phyloP scores from a whole-genome alignment of 2,797 vertebrate genomes.

The Holocentrus rufus region DNA sequence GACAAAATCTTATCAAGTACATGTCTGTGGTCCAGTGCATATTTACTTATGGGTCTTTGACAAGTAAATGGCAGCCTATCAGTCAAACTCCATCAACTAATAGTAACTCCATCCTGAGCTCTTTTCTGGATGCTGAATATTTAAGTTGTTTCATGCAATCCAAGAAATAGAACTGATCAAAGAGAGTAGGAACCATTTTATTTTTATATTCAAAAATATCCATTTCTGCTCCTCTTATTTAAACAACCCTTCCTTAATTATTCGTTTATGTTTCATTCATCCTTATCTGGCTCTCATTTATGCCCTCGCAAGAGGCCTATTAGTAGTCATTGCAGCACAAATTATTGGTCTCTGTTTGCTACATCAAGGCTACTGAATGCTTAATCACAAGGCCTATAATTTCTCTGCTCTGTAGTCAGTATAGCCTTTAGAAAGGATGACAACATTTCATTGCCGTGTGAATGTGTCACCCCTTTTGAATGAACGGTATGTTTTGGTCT shows the following conservation, averaged over 20 bases:
- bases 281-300: constrained; percentile 36
- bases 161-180: constrained; percentile 47
- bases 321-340: constrained; percentile 57
- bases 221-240: constrained; percentile 36
- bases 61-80: too few relatives aligned
- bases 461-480: constrained; percentile 40
- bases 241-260: constrained; percentile 39
- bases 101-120: too few relatives aligned
- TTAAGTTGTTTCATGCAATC: constrained; percentile 45
- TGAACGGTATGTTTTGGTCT: constrained; percentile 47
- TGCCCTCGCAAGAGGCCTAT: constrained; percentile 48
- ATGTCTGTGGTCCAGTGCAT: too few relatives aligned
- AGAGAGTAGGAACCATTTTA: constrained; percentile 38
- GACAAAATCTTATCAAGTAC: too few relatives aligned
- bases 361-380: constrained; percentile 59
- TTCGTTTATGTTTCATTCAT: constrained; percentile 63
- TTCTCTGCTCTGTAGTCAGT: constrained; percentile 53
- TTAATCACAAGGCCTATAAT: constrained; percentile 62
- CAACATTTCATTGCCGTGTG: constrained; percentile 37
- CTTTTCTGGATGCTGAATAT: too few relatives aligned
- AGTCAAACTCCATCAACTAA: too few relatives aligned
- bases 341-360: constrained; percentile 51
- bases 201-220: constrained; percentile 44
- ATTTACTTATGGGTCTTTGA: too few relatives aligned
- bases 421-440: constrained; percentile 40